Base-by-base conservation (phyloP, 2,888 invertebrate genomes). In the Drosophila subsilvestris region DNA sequence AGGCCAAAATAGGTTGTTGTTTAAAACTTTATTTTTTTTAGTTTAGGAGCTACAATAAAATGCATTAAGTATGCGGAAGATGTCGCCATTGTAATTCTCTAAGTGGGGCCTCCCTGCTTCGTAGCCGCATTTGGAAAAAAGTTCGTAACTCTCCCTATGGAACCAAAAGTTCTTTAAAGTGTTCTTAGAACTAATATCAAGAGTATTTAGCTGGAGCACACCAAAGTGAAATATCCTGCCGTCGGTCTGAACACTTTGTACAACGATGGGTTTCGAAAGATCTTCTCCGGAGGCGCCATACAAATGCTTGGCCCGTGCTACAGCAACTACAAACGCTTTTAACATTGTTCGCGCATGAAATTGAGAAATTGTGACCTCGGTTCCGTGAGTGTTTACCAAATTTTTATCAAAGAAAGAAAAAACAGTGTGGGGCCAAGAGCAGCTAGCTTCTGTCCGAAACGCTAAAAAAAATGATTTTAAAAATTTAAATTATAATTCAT, bases 171-270 rank as follows among this genome's bases (percentile, higher is more conserved):
- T 98, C 90, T 95, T 84, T 0, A 65, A 20, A 1, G 45, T n/a
- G 25, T 54, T 74, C 20, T 56, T 58, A 1, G 94, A 93, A 75
- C 93, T 92, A 3, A 97, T 91, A 91, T 96, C 94, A 42, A 97
- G 92, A 0, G 96, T 96, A 86, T 97, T 97, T 14, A 98, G 93
- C 92, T 98, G 97, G 65, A 96, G 94, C 18, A 97, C 94, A 5
- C 96, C 95, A 90, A 98, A 97, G 89, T 97, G 95, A 89, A 96
- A 97, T 45, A 93, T 92, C 77, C 94, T 93, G 1, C 97, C 96
- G 90, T 97, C 95, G 4, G 96, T 95, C 79, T 97, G 96, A 75
- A 98, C 93, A 89, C 96, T 95, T 90, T 98, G 98, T 3, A 98
- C 92, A 47, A 95, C 95, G 57, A 98, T 93, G 6, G 98, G 98